Conservation (phyloP, 2,797 vertebrate species). For the Orientallactaga sibirica region DNA sequence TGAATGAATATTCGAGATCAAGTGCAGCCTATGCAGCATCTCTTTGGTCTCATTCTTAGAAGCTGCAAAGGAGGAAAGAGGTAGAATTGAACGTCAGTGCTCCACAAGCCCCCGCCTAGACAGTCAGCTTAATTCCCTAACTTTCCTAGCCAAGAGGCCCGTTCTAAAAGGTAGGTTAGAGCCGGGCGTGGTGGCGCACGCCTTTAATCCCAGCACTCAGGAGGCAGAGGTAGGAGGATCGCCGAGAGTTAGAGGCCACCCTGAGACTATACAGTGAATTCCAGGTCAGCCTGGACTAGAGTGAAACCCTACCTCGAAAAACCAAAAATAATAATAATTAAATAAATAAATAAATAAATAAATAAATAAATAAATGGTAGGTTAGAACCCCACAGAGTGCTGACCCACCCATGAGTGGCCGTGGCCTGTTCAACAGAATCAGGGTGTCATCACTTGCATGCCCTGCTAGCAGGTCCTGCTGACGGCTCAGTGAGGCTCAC, state of each 20-base stretch:
- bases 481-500: too few species aligned
- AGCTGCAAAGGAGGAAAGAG: neutral
- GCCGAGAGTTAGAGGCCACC: too few species aligned
- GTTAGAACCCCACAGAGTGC: neutral
- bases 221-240: too few species aligned
- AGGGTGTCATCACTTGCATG: neutral
- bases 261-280: too few species aligned
- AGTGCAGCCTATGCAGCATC: neutral
- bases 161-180: neutral
- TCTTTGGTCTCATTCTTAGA: neutral
- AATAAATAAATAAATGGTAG: neutral
- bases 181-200: neutral
- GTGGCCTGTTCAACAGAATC: neutral
- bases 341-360: too few species aligned
- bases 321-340: too few species aligned
- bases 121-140: neutral
- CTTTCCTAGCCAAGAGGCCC: neutral
- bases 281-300: too few species aligned
- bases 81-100: fast-evolving
- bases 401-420: neutral
- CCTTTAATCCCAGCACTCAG: too few species aligned
- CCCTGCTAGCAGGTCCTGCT: fast-evolving
- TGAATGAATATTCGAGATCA: neutral
- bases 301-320: too few species aligned
- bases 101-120: too few species aligned